Evolutionary conservation across 2,797 vertebrate species (phyloP), one percentile per base, ranked within the genome.

Genomic region (Acanthis flammea): DNA sequence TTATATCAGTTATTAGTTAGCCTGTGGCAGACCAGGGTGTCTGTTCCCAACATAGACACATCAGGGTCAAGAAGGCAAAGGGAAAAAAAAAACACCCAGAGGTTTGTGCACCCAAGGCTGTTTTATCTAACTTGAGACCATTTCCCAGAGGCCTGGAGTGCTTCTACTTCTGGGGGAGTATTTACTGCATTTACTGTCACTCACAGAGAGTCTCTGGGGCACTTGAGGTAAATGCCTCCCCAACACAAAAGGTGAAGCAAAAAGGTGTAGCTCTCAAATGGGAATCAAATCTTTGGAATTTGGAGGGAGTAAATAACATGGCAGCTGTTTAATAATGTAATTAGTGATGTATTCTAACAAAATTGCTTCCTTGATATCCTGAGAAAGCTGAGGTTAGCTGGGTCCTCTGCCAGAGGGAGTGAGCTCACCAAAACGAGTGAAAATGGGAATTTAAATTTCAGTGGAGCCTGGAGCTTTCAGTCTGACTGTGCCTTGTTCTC

Each of bases 371-470:
- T 82, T 67, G 55, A 78, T 53, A 48, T 60, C 16, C 47, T 66
- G 41, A 41, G 47, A 80, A 93, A 65, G 45, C 72, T 76, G 42
- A 85, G 37, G 48, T 81, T 72, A 89, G 27, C 61, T 91, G 54
- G 10, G 80, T 91, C 51, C 57, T 74, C 58, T 80, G 50, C 44
- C 41, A 84, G 87, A 62, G 28, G 19, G 71, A 58, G n/a, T 35
- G 37, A 93, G 13, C 58, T 93, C 65, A 55, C 50, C 28, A 27
- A 80, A 92, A 83, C 54, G 47, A 75, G 44, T 74, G 39, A 91
- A 91, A 87, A 86, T 27, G 55, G 24, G 42, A 62, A 9, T 75
- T 77, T 27, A 67, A 73, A 83, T 94, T 89, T 90, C 79, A 50
- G 61, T 48, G 42, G 47, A 91, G 72, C 75, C 4, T 2, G 47